phyloP scores from a whole-genome alignment of 2,113 vertebrate species.

The Ochotona curzoniae region DNA sequence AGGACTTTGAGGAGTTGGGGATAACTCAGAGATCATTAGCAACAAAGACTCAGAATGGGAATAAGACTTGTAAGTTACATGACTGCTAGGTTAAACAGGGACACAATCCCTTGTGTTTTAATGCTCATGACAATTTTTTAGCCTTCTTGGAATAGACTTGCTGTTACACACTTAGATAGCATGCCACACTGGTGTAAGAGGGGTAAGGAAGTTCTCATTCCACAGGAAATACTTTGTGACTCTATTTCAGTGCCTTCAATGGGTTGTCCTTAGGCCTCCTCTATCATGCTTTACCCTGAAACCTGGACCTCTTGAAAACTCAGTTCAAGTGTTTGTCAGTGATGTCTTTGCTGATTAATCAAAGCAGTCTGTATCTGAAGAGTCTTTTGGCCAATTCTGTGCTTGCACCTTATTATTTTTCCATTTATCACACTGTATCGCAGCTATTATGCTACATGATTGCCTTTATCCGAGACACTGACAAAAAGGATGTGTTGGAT shows the following conservation, averaged over 20 bases:
- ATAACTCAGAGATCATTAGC: not conserved
- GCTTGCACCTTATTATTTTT: not conserved
- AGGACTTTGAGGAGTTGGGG: not conserved
- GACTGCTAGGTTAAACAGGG: not conserved
- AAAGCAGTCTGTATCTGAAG: not conserved
- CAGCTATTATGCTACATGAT: not conserved
- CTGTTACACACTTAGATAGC: not conserved
- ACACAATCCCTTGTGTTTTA: not conserved
- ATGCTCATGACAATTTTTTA: not conserved
- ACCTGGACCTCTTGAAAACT: not conserved
- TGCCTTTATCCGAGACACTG: not conserved
- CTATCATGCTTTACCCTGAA: not conserved
- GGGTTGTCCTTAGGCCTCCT: fast-evolving
- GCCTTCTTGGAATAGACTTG: not conserved
- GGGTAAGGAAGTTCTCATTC: not conserved
- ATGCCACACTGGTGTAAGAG: not conserved
- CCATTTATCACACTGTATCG: not conserved
- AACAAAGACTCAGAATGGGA: not conserved
- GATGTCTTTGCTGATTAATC: not conserved
- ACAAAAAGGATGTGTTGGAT: not conserved
- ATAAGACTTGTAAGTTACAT: not conserved
- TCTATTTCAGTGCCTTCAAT: not conserved
- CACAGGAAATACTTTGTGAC: not conserved
- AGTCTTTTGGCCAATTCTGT: not conserved
- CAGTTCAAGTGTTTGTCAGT: not conserved